Conservation (phyloP, 2,888 invertebrate genomes). For the Nemotelus pantherinus region DNA sequence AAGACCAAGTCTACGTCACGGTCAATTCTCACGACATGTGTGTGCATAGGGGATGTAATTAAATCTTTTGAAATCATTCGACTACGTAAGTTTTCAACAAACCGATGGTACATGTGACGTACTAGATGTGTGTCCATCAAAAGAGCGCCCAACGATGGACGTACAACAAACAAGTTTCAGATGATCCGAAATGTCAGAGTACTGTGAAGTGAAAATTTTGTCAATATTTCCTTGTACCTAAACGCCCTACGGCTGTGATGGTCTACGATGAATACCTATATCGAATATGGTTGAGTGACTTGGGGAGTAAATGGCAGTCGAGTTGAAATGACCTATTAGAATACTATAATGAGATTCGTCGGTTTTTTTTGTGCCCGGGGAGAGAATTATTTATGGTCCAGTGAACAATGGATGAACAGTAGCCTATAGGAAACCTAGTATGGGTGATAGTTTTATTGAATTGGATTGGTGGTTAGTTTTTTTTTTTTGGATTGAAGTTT, state of each 20-base stretch:
- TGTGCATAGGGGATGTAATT: conserved; percentile 13
- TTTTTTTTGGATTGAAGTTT: not conserved
- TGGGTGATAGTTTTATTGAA: not conserved
- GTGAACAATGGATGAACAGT: not conserved
- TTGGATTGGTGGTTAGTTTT: not conserved
- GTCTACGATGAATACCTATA: conserved; percentile 3
- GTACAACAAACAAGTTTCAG: too few species aligned
- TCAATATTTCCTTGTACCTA: conserved; percentile 3
- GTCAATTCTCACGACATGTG: not conserved
- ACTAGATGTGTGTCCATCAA: too few species aligned
- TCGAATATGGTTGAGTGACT: not conserved
- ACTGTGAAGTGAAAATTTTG: conserved; percentile 7
- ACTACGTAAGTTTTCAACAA: conserved; percentile 5
- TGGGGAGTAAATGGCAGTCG: not conserved
- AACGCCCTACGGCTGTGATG: not conserved
- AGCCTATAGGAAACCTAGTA: too few species aligned
- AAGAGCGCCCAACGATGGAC: too few species aligned
- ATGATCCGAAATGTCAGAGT: not conserved
- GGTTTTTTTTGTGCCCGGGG: not conserved
- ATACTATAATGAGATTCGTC: conserved; percentile 36
- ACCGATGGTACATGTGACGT: too few species aligned
- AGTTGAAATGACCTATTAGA: conserved; percentile 11
- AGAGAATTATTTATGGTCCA: conserved; percentile 6
- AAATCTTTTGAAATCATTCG: conserved; percentile 27
- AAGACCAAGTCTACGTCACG: too few species aligned